Base-by-base conservation (phyloP, 2,797 vertebrate species). In the Ctenosaura bakeri region DNA sequence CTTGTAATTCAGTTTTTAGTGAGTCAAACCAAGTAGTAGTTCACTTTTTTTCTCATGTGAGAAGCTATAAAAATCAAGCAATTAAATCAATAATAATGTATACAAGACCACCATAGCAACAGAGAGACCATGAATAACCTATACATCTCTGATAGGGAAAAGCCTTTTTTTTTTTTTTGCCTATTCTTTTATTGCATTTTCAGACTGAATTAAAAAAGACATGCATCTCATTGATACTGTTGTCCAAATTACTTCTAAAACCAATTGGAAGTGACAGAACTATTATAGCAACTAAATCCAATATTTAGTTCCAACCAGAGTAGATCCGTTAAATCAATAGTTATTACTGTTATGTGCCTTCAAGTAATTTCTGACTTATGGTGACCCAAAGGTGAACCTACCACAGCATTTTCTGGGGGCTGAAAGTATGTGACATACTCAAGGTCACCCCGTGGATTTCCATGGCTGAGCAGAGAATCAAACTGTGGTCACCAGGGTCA, bases 151-250 rank as follows among this genome's bases (percentile, higher is more conserved):
- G 59, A 73, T n/a, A 52, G 24, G 16, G 84, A 77, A 50, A 35
- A 14, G 59, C 42, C 42, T 46, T 46, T 90, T 50, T n/a, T 26
- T 26, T 10, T 64, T 54, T 50, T 83, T 64, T 18, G 35, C 82
- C 83, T 74, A 81, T 71, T 29, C 38, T 87, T 87, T 87, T 76
- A 87, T 87, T 87, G 50, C 42, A n/a, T 79, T 87, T 78, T 35
- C 35, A 83, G 52, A 12, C 80, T 74, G 69, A 74, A 88, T 59
- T 20, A 88, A 88, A 56, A 22, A 50, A 81, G 20, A 81, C 73
- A 87, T 78, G 5, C 29, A 64, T 78, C 59, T 77, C 73, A 35
- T 50, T 87, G 86, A 64, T 6, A 87, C 24, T 79, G 50, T 78
- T 16, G 6, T 29, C 9, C 56, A 79, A 74, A 74, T 66, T 78